phyloP scores from a whole-genome alignment of 2,797 vertebrate genomes.

The Poeciliopsis turneri region DNA sequence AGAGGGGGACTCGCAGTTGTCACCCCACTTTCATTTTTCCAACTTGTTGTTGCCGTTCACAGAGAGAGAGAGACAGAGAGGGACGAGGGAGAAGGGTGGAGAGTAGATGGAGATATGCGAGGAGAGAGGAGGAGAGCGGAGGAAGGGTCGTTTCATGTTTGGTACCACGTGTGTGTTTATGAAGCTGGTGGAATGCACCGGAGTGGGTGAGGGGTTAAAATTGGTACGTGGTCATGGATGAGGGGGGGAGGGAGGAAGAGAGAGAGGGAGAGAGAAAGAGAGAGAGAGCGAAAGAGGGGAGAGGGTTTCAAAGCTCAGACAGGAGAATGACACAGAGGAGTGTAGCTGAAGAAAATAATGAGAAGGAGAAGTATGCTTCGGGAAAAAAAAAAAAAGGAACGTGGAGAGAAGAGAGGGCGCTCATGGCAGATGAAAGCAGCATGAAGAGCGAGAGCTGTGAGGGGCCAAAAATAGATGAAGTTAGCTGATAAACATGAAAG shows the following conservation, averaged over 20 bases:
- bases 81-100: conserved; percentile 11
- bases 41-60: conserved; percentile 61
- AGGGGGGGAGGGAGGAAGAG: neutral
- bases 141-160: conserved; percentile 49
- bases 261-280: neutral
- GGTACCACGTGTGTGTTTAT: conserved; percentile 60
- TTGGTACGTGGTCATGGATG: conserved; percentile 44
- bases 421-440: conserved; percentile 47
- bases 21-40: conserved; percentile 76
- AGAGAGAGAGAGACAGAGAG: conserved; percentile 21
- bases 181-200: conserved; percentile 60
- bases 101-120: conserved; percentile 45
- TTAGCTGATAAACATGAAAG: conserved; percentile 22
- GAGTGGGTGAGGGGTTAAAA: conserved; percentile 70
- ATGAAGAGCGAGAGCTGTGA: conserved; percentile 1
- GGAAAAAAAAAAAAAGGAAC: conserved; percentile 1
- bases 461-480: neutral
- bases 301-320: conserved; percentile 53
- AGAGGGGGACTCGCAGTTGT: conserved; percentile 70
- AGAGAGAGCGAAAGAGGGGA: neutral
- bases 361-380: conserved; percentile 61
- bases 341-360: conserved; percentile 64
- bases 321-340: conserved; percentile 56
- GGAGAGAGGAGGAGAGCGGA: conserved; percentile 36
- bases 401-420: conserved; percentile 1